Evolutionary conservation across 2,888 invertebrate species (phyloP).

Genomic region (Rhogogaster chlorosoma): DNA sequence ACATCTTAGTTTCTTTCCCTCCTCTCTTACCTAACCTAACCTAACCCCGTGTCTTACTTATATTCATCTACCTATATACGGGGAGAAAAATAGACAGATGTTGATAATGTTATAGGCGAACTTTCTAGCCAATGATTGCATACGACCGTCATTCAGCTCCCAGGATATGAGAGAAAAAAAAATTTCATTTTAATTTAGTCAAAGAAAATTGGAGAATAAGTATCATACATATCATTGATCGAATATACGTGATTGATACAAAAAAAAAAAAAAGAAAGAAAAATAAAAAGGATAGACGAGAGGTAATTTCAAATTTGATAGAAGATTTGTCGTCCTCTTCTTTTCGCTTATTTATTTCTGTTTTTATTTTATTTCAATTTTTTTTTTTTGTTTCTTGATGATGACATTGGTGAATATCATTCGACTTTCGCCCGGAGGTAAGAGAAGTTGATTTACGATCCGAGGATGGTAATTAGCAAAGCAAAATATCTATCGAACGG

Average conservation of each 20-base stretch:
- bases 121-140: neutral
- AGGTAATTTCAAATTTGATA: neutral
- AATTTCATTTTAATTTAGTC: too few species aligned
- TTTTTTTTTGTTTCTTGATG: conserved; percentile 38
- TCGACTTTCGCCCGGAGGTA: neutral
- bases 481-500: conserved; percentile 6
- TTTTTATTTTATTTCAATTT: conserved; percentile 52
- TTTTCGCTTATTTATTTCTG: conserved; percentile 26
- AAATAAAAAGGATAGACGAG: neutral
- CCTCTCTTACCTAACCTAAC: neutral
- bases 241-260: too few species aligned
- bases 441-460: neutral
- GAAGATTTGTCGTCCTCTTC: neutral
- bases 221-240: too few species aligned
- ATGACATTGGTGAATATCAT: neutral
- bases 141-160: too few species aligned
- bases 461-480: neutral
- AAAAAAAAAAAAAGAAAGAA: too few species aligned
- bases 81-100: conserved; percentile 25
- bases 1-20: conserved; percentile 42
- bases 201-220: too few species aligned
- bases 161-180: too few species aligned
- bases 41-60: conserved; percentile 48
- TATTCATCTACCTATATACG: conserved; percentile 54
- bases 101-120: neutral